A percentile compares a stretch with the other conserved stretches of the same genome.
Conservation (phyloP, 2,797 vertebrate species). For the Trachops cirrhosus region DNA sequence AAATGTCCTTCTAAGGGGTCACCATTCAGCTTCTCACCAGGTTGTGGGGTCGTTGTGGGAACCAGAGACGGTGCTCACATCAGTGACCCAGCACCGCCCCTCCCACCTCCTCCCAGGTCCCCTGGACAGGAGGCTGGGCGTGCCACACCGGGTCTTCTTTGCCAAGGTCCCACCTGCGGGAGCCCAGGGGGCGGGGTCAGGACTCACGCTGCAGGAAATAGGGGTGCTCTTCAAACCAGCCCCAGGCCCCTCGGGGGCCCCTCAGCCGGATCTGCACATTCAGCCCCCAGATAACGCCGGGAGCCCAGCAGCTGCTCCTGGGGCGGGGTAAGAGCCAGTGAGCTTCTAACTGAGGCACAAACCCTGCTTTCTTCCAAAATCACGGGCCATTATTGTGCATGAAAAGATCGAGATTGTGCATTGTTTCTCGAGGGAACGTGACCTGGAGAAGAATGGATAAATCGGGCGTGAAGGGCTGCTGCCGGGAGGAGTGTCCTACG, state of each 20-base stretch:
- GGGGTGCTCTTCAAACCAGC: rapidly evolving
- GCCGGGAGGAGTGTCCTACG: rapidly evolving
- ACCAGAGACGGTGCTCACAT: rapidly evolving
- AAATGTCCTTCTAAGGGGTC: not conserved
- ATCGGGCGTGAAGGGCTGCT: not conserved
- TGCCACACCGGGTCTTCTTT: rapidly evolving
- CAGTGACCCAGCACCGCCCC: rapidly evolving
- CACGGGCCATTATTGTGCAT: slow-evolving; percentile 28
- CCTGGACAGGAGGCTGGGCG: rapidly evolving
- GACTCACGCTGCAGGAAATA: no score
- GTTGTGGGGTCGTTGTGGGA: rapidly evolving
- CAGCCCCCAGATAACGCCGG: not conserved
- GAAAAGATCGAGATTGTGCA: slow-evolving; percentile 39
- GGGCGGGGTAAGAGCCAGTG: not conserved
- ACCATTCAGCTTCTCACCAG: no score
- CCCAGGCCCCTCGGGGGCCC: rapidly evolving
- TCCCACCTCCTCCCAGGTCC: rapidly evolving
- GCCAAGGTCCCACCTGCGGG: rapidly evolving
- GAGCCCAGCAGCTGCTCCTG: not conserved
- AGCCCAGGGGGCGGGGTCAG: rapidly evolving
- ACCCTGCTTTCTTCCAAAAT: slow-evolving; percentile 47
- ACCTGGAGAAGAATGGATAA: not conserved
- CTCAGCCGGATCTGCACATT: not conserved
- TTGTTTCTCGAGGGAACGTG: not conserved
- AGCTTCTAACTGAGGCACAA: not conserved